These are phyloP conservation scores for Epizoanthus ramosus DNA, from an alignment of 92 coral and sea anemone genomes.

Conservation along the genomic window DNA sequence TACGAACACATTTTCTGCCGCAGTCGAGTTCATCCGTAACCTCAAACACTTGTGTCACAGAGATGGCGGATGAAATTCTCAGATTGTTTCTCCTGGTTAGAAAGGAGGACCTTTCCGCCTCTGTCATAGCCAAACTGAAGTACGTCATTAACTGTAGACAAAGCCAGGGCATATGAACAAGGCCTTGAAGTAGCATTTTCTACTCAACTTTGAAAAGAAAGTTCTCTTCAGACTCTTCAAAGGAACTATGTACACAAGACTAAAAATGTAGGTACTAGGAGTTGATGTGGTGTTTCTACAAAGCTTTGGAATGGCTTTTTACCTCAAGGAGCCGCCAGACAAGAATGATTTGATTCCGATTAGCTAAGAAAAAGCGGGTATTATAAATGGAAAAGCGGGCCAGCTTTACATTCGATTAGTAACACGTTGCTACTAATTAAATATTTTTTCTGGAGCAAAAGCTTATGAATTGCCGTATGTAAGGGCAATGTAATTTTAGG, in stretches of 20 bases:
- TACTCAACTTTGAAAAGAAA: neutral
- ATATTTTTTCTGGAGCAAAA: neutral
- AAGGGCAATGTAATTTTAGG: too few relatives aligned
- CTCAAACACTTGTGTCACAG: neutral
- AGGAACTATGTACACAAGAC: neutral
- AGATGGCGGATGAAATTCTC: neutral
- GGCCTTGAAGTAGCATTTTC: neutral
- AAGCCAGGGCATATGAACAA: neutral
- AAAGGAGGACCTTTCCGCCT: neutral
- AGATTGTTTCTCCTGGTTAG: neutral
- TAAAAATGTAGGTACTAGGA: neutral
- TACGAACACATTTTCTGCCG: neutral
- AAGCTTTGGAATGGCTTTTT: neutral
- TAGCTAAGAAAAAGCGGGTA: neutral
- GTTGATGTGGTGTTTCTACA: neutral
- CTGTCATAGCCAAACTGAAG: neutral
- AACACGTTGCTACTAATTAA: neutral
- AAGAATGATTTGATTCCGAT: neutral
- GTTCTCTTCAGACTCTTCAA: too few relatives aligned
- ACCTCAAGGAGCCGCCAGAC: too few relatives aligned
- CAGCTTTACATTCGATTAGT: neutral
- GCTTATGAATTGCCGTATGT: too few relatives aligned
- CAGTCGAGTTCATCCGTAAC: slow-evolving; percentile 9
- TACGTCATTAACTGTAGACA: neutral
- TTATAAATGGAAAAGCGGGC: neutral